phyloP scores from a whole-genome alignment of 2,113 vertebrate genomes.

The Microcebus lehilahytsara region DNA sequence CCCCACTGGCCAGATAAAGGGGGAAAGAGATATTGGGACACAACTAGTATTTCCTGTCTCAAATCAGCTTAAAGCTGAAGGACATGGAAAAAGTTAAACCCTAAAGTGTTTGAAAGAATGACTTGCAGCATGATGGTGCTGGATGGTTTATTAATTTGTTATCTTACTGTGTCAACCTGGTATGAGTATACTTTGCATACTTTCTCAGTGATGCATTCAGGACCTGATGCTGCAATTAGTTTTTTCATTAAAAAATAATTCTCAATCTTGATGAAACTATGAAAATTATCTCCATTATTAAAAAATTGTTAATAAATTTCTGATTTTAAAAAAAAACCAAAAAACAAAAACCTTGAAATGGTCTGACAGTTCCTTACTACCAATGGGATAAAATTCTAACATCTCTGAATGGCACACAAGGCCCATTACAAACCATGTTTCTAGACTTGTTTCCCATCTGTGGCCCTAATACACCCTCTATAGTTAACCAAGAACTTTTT shows the following conservation, averaged over 20 bases:
- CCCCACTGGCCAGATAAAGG: neutral
- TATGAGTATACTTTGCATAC: no score
- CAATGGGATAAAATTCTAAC: neutral
- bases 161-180: neutral
- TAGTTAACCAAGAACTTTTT: neutral
- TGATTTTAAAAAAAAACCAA: neutral
- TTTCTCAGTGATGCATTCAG: neutral
- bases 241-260: conserved; percentile 17
- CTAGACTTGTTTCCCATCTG: neutral
- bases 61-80: neutral
- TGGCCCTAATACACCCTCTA: neutral
- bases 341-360: neutral
- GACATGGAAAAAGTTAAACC: neutral
- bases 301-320: neutral
- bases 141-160: neutral
- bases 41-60: neutral
- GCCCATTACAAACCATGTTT: neutral
- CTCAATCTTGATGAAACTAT: neutral
- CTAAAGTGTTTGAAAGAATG: neutral
- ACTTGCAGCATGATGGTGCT: neutral
- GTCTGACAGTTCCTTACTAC: neutral
- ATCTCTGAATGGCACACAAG: neutral
- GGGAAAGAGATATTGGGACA: neutral
- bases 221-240: neutral
- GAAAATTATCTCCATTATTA: neutral